Evolutionary conservation across 2,113 vertebrate genomes (phyloP).

Genomic region (Cyprinodon variegatus): DNA sequence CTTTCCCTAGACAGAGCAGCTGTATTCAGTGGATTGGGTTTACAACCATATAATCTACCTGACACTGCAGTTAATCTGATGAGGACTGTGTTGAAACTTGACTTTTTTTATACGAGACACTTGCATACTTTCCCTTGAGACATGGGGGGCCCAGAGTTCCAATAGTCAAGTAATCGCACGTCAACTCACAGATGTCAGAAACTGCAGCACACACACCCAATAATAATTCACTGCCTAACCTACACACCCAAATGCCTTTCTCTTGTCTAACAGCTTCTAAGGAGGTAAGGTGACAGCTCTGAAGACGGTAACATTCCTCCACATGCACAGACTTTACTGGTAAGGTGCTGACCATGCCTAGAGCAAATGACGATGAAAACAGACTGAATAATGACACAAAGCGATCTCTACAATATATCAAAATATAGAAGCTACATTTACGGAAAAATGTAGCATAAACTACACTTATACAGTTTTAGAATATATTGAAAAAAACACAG

Average conservation of each 20-base stretch:
- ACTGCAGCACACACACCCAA: not conserved
- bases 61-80: slow-evolving; percentile 14
- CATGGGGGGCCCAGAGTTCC: not conserved
- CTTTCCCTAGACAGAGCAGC: slow-evolving; percentile 4
- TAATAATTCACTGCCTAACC: slow-evolving; percentile 8
- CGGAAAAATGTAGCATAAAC: not conserved
- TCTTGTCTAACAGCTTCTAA: slow-evolving; percentile 5
- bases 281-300: slow-evolving; percentile 17
- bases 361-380: not conserved
- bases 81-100: slow-evolving; percentile 35
- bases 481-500: slow-evolving; percentile 16
- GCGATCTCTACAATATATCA: not conserved
- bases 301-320: slow-evolving; percentile 47
- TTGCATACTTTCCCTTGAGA: slow-evolving; percentile 16
- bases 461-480: not conserved
- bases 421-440: slow-evolving; percentile 2
- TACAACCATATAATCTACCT: slow-evolving; percentile 9
- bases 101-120: slow-evolving; percentile 31
- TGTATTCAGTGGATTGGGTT: slow-evolving; percentile 19
- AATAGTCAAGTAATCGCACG: slow-evolving; percentile 11
- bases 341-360: slow-evolving; percentile 32
- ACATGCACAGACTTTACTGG: slow-evolving; percentile 39
- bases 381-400: not conserved
- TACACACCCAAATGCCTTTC: slow-evolving; percentile 34
- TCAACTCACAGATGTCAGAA: slow-evolving; percentile 16